Evolutionary conservation across 1,140 invertebrate species (phyloP).

Genomic region (Nixonia krombeini): DNA sequence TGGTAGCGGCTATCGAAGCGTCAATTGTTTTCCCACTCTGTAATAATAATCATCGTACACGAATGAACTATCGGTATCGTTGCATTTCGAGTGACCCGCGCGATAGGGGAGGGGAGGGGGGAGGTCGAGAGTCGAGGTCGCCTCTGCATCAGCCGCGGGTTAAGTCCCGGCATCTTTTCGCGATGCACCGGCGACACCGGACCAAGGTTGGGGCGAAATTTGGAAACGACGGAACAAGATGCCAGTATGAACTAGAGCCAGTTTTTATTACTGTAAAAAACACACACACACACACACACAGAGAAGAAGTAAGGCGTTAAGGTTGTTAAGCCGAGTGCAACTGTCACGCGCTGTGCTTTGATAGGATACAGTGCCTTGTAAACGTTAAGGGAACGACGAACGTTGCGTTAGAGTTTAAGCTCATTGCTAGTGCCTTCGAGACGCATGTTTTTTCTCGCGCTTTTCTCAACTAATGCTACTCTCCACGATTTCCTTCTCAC

Average conservation of each 20-base stretch:
- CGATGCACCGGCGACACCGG: background rate
- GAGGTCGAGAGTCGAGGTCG: too few species aligned
- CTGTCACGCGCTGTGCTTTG: conserved; percentile 54
- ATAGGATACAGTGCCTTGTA: conserved; percentile 68
- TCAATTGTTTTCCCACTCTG: too few species aligned
- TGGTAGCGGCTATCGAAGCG: too few species aligned
- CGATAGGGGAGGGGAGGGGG: too few species aligned
- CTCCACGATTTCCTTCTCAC: conserved; percentile 18
- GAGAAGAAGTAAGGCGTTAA: background rate
- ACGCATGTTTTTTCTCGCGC: conserved; percentile 33
- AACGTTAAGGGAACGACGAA: conserved; percentile 52
- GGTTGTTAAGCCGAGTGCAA: conserved; percentile 2
- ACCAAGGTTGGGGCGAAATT: background rate
- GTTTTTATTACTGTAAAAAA: conserved; percentile 51
- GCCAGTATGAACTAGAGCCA: conserved; percentile 66
- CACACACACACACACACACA: too few species aligned
- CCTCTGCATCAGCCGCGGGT: too few species aligned
- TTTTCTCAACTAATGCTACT: background rate
- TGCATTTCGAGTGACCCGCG: conserved; percentile 2
- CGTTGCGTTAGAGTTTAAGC: conserved; percentile 57
- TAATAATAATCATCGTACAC: too few species aligned
- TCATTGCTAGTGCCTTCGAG: conserved; percentile 65
- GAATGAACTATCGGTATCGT: too few species aligned
- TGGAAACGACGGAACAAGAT: conserved; percentile 55
- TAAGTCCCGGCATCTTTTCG: too few species aligned